Base-by-base conservation (phyloP, 2,888 invertebrate genomes). In the Tuberolachnus salignus region DNA sequence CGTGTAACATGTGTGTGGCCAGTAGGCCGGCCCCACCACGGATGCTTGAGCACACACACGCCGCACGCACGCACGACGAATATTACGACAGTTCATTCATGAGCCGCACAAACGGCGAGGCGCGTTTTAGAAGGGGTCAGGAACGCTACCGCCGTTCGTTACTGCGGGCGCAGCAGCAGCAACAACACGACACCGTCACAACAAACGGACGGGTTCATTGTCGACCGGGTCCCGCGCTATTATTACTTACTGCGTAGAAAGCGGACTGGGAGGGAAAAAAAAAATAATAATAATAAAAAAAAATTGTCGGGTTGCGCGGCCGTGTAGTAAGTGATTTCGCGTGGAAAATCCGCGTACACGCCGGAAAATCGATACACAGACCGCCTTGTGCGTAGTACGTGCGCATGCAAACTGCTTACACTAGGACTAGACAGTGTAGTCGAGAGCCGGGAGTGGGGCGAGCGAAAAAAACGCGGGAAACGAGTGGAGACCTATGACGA, bases 51-150 rank as follows among this genome's bases (percentile, higher is more conserved):
- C 51, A 49, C 26, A 49, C 61, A 49, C 11, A 49, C 49, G 34
- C 51, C n/a, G 23, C 23, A 21, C 61, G 14, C 71, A 14, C 59
- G 26, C 59, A 55, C 59, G n/a, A 44, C 46, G 59, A 9, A 49
- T 72, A 70, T 42, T 57, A 23, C 61, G n/a, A 44, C 71, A 51
- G 42, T 78, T 78, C 78, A 78, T 78, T 78, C 78, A 78, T 78
- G 59, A 78, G 59, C 3, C 6, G 34, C 42, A 78, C 51, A 3
- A 59, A 67, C 59, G 46, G 51, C 51, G 78, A 59, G 59, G 59
- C 49, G 78, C 53, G 57, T 69, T 69, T 67, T 78, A 78, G 78
- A 78, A 78, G 78, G 78, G 78, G 78, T 78, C 78, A 69, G 78
- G 78, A 78, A 46, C 78, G 49, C 57, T 51, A 51, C 34, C 72